These are phyloP conservation scores for Lytechinus variegatus DNA, from an alignment of 35 echinoderm and acorn worm genomes.

Conservation along the genomic window DNA sequence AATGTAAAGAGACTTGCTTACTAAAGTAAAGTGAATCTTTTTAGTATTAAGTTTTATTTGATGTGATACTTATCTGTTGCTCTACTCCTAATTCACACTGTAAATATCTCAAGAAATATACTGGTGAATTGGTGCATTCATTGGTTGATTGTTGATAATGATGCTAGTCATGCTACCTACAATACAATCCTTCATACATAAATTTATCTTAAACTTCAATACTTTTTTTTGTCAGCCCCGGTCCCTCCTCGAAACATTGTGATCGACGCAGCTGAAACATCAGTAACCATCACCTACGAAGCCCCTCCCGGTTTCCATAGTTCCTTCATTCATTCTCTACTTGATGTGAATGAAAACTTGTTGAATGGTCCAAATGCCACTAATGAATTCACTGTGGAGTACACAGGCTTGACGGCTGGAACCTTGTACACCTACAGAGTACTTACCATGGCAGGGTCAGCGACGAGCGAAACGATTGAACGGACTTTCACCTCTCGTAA, in stretches of 20 bases:
- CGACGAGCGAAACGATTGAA: neutral
- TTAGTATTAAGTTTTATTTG: too few species aligned
- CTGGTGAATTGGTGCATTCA: too few species aligned
- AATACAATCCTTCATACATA: neutral
- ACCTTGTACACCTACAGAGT: neutral
- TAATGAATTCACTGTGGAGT: neutral
- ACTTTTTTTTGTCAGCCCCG: neutral
- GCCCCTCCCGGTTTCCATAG: neutral
- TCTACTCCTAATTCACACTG: too few species aligned
- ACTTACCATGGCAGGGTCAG: neutral
- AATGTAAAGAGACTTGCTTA: too few species aligned
- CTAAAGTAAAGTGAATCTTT: too few species aligned
- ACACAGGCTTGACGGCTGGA: neutral
- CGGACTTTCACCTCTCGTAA: neutral
- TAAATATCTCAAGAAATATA: too few species aligned
- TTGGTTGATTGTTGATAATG: too few species aligned
- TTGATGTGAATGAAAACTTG: neutral
- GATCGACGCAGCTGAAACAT: neutral
- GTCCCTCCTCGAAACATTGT: constrained; percentile 1
- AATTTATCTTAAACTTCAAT: neutral
- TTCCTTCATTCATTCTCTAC: neutral
- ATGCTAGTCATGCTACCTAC: neutral
- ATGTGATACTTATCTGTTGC: too few species aligned
- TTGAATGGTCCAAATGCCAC: neutral
- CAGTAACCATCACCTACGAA: neutral